Base-by-base conservation (phyloP, 2,888 invertebrate genomes). In the Callosobruchus maculatus region DNA sequence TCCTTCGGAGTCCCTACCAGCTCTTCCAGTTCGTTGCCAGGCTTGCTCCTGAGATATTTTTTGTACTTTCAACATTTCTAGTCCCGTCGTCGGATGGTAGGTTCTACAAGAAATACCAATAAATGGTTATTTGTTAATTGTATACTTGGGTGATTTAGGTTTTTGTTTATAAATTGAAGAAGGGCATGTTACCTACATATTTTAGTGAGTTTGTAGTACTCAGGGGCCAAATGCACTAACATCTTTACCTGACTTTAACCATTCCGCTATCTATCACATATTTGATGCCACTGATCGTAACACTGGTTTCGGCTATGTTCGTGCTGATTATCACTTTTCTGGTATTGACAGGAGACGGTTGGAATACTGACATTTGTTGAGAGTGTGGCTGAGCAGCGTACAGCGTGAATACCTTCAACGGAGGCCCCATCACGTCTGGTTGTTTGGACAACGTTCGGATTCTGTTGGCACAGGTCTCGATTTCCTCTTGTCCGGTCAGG, bases 221-320 rank as follows among this genome's bases (percentile, higher is more conserved):
- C n/a, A n/a, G n/a, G n/a, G n/a, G n/a, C n/a, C n/a, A n/a, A 30
- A 5, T 30, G 30, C 4, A 30, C 30, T 30, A 30, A 18, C 21
- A 68, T 68, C 70, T 49, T 83, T 86, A 94, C 92, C 94, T 93
- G 78, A 93, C 92, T 88, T 98, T 98, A 0, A 97, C 97, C 86
- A 94, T 93, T 0, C 98, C 98, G 74, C 95, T 92, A 84, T 98
- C 98, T 74, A 98, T 93, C 13, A 98, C 96, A 88, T 92, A 95
- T 82, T 94, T 94, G 79, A 98, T 94, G 72, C 96, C 95, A 74
- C 94, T 94, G 80, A 99, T 98, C 0, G 99, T 99, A 30, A 99
- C 92, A 1, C 98, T 99, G 0, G 99, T 97, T 88, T 99, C 99
- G 0, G 99, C 99, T 78, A 99, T 96, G 86, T 99, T 99, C 31